These are phyloP conservation scores for Cordilura impudica DNA, from an alignment of 2,888 invertebrate genomes.

Conservation along the genomic window DNA sequence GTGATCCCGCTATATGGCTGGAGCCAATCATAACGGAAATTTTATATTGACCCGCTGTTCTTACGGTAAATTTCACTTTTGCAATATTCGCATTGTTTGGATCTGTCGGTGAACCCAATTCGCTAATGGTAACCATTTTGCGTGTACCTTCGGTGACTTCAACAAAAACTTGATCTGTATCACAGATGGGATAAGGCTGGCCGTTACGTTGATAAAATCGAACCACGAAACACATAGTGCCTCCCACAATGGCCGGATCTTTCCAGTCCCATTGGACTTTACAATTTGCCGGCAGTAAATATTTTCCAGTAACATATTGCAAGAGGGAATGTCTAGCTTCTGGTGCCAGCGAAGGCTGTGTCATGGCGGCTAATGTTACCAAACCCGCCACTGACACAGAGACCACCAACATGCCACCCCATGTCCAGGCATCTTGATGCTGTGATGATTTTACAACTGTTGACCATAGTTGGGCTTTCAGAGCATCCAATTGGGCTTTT, in stretches of 20 bases:
- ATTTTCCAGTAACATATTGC: slow-evolving; percentile 95
- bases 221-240: slow-evolving; percentile 93
- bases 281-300: slow-evolving; percentile 92
- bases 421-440: slow-evolving; percentile 94
- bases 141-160: slow-evolving; percentile 91
- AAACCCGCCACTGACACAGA: slow-evolving; percentile 93
- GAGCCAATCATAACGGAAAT: slow-evolving; percentile 91
- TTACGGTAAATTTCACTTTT: slow-evolving; percentile 93
- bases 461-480: slow-evolving; percentile 91
- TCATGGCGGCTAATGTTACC: slow-evolving; percentile 93
- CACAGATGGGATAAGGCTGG: slow-evolving; percentile 95
- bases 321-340: slow-evolving; percentile 92
- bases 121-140: slow-evolving; percentile 90
- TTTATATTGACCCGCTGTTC: slow-evolving; percentile 92
- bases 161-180: slow-evolving; percentile 92
- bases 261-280: slow-evolving; percentile 91
- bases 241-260: slow-evolving; percentile 92
- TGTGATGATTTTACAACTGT: slow-evolving; percentile 90
- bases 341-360: slow-evolving; percentile 92
- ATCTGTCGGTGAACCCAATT: slow-evolving; percentile 91
- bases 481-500: slow-evolving; percentile 86
- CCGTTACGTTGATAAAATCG: slow-evolving; percentile 95
- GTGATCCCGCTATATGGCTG: slow-evolving; percentile 90
- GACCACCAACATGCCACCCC: slow-evolving; percentile 95
- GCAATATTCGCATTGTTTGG: slow-evolving; percentile 91